Evolutionary conservation across 2,888 invertebrate genomes (phyloP).

Genomic region (Agrochola litura): DNA sequence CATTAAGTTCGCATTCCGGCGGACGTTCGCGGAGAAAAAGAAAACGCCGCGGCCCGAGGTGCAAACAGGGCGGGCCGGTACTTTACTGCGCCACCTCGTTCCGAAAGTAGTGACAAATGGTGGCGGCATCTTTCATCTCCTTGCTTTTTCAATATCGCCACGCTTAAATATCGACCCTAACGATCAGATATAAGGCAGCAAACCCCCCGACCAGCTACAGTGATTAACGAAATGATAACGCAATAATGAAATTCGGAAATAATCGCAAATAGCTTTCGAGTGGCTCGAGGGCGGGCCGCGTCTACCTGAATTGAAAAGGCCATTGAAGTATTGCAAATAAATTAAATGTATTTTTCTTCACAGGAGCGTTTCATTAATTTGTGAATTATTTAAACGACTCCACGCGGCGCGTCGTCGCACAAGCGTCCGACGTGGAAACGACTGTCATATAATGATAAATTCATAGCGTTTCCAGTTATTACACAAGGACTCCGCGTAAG

Average conservation of each 20-base stretch:
- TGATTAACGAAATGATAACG: conserved; percentile 86
- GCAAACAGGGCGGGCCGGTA: conserved; percentile 87
- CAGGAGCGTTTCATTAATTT: conserved; percentile 63
- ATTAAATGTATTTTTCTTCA: conserved; percentile 68
- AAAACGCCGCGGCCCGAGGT: conserved; percentile 79
- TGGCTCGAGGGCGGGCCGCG: conserved; percentile 75
- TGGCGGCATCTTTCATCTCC: conserved; percentile 89
- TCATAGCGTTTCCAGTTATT: conserved; percentile 72
- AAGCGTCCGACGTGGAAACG: conserved; percentile 51
- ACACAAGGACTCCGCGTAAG: conserved; percentile 66
- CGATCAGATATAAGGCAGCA: conserved; percentile 61
- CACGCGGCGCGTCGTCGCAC: conserved; percentile 43
- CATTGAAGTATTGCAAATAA: conserved; percentile 76
- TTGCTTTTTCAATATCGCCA: conserved; percentile 64
- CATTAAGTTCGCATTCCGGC: conserved; percentile 86
- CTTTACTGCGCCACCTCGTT: conserved; percentile 86
- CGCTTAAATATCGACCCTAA: conserved; percentile 74
- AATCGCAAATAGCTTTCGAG: conserved; percentile 87
- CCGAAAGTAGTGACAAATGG: conserved; percentile 89
- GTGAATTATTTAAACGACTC: conserved; percentile 63
- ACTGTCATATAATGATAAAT: conserved; percentile 71
- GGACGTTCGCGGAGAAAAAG: conserved; percentile 75
- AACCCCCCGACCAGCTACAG: conserved; percentile 55
- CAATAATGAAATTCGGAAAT: conserved; percentile 88
- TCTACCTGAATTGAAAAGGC: conserved; percentile 81